Evolutionary conservation across 1,140 invertebrate species (phyloP).

Genomic region (Gonioctena quinquepunctata): DNA sequence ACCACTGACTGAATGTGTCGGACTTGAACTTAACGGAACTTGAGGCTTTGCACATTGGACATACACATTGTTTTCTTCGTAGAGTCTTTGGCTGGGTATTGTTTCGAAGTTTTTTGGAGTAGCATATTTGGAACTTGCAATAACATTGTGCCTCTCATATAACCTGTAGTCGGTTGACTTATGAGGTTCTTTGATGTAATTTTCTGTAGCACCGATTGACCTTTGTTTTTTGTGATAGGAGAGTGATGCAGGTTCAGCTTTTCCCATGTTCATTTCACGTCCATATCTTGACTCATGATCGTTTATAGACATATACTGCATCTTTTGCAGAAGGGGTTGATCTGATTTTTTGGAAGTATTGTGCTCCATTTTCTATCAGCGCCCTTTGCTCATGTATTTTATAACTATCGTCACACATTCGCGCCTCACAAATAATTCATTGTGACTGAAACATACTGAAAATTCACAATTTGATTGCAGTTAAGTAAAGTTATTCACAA

Average conservation of each 20-base stretch:
- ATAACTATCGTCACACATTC: too few species aligned
- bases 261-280: constrained; percentile 31
- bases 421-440: too few species aligned
- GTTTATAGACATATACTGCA: constrained; percentile 43
- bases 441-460: too few species aligned
- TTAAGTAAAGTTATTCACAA: too few species aligned
- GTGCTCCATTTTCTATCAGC: constrained; percentile 1
- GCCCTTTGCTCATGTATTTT: too few species aligned
- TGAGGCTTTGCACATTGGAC: constrained; percentile 56
- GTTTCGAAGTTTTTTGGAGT: constrained; percentile 73
- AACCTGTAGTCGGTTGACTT: constrained; percentile 62
- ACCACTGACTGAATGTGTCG: constrained; percentile 61
- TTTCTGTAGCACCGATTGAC: constrained; percentile 60
- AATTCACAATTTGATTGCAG: too few species aligned
- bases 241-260: constrained; percentile 32
- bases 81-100: constrained; percentile 30
- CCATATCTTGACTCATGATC: constrained; percentile 42
- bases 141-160: constrained; percentile 67
- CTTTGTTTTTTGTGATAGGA: constrained; percentile 33
- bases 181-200: constrained; percentile 56
- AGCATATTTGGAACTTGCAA: constrained; percentile 75
- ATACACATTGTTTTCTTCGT: constrained; percentile 51
- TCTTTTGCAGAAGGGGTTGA: constrained; percentile 38
- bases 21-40: constrained; percentile 57
- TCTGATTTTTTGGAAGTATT: constrained; percentile 16